phyloP scores from a whole-genome alignment of 2,888 invertebrate genomes.

The Thera britannica region DNA sequence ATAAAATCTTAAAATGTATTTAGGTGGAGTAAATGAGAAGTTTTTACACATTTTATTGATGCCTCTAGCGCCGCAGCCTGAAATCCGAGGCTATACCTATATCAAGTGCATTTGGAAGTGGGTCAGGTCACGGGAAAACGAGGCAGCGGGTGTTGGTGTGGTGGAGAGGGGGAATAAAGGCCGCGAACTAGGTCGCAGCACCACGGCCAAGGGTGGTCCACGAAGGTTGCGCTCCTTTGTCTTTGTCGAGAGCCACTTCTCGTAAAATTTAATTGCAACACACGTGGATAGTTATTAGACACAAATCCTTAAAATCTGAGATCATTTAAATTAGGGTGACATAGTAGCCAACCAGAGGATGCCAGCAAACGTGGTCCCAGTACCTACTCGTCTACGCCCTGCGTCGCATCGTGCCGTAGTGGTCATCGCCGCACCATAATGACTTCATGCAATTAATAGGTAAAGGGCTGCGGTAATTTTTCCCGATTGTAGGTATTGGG shows the following conservation, averaged over 20 bases:
- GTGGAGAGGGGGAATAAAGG: constrained; percentile 48
- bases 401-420: background rate
- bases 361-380: background rate
- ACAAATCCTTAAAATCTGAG: constrained; percentile 7
- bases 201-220: constrained; percentile 82
- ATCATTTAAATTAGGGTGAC: background rate
- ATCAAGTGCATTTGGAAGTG: constrained; percentile 77
- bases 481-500: constrained; percentile 6
- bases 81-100: constrained; percentile 62
- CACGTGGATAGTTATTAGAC: constrained; percentile 8
- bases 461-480: constrained; percentile 3
- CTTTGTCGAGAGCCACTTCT: constrained; percentile 49
- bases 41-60: constrained; percentile 1
- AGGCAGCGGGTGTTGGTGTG: constrained; percentile 47
- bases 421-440: background rate
- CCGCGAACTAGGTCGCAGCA: constrained; percentile 73
- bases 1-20: constrained; percentile 36
- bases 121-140: constrained; percentile 70
- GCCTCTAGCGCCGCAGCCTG: constrained; percentile 47
- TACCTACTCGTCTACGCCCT: background rate
- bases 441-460: background rate
- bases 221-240: constrained; percentile 77
- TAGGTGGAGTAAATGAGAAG: background rate
- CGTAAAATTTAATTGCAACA: constrained; percentile 28
- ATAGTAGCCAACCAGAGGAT: background rate